Base-by-base conservation (phyloP, 2,113 vertebrate genomes). In the Sinocyclocheilus maitianheensis region DNA sequence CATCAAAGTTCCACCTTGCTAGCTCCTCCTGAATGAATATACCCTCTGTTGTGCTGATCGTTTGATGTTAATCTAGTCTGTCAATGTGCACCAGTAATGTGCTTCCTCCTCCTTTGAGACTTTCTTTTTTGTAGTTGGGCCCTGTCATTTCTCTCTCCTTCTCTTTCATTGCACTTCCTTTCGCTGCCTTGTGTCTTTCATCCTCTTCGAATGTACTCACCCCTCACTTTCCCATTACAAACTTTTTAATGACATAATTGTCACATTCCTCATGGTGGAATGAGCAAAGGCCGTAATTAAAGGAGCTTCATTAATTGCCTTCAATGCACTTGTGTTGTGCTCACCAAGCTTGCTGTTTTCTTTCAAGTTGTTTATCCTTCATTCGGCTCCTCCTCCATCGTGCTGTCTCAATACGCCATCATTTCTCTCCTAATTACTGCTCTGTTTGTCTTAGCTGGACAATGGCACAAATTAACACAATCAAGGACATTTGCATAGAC, bases 1-100 rank as follows among this genome's bases (percentile, higher is more conserved):
- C 93, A 91, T 96, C 95, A 94, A 92, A 96, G 94, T 96, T 96
- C 94, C 93, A 95, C 94, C 95, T 93, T 96, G 94, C 94, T 93
- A 95, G 93, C 90, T 93, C 92, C 92, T 91, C 88, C 1, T 91
- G 93, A 93, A 88, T 87, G 87, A 91, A 91, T 89, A 91, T 87
- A 87, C 81, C 71, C 88, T 90, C 85, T 93, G 89, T 87, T 91
- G 92, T 92, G 90, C 93, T 93, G 91, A 93, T 91, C 76, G 92
- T 94, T 91, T 93, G 93, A 92, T 93, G 91, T 90, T 91, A 92
- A 92, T 92, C 91, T 85, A 91, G 88, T 91, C 90, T 93, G 92
- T 95, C 93, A 91, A 24, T 90, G 90, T 14, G 82, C 87, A 83
- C 90, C 84, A 87, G 87, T 89, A 80, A 81, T 81, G 72, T 71